Evolutionary conservation across 2,888 invertebrate genomes (phyloP), one percentile per base, ranked within the genome.

Genomic region (Lepidocyrtoides sp.): DNA sequence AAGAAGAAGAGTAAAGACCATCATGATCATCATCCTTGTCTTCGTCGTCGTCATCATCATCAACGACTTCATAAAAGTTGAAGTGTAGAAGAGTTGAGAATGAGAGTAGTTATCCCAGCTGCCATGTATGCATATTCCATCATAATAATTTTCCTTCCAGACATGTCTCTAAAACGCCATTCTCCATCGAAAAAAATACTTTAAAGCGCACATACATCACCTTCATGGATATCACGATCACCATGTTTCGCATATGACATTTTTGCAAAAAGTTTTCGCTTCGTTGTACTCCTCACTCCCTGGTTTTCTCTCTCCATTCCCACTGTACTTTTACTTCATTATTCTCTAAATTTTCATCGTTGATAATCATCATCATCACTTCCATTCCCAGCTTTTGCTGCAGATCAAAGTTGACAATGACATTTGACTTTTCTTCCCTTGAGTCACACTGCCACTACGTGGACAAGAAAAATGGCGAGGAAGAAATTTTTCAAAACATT

Each of bases 61-160:
- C 75, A 54, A 54, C 51, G 54, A 79, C 79, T 79, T 79, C 79
- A 79, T 79, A 79, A 79, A 79, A 23, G 75, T 66, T 66, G n/a
- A 32, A 66, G 10, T 60, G 26, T 26, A 60, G 60, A 29, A 66
- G n/a, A 66, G 29, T 32, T 7, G 32, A 66, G 32, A 66, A 3
- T n/a, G 66, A 48, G 75, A 20, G 7, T 26, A 23, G 60, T 60
- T 60, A 60, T 66, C 66, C 32, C 66, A 29, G 4, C 41, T 69
- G 41, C 20, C 23, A 23, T 72, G 72, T 17, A 54, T 48, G 54
- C 54, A 69, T 69, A 69, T 69, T 69, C 41, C 69, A 69, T 69
- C 79, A 79, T 79, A 20, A 17, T 72, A 29, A 48, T 77, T 51
- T 48, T 54, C 79, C 79, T 79, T 32, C 20, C 79, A 51, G 77